Conservation (phyloP, 2,113 vertebrate genomes). For the Gavia stellata region DNA sequence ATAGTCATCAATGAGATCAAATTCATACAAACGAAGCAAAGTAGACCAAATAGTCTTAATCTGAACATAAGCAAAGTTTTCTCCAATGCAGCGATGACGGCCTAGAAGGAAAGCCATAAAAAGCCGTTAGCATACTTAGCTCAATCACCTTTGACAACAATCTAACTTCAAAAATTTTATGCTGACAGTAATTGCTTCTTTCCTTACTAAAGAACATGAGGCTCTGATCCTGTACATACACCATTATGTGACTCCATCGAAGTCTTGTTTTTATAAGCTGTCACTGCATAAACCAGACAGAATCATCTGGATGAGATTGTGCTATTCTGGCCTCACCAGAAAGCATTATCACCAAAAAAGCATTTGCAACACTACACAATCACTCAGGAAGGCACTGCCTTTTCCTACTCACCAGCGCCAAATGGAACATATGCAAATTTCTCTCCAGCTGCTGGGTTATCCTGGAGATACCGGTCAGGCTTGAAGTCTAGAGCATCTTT, state of each 20-base stretch:
- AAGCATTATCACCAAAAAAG: neutral
- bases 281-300: fast-evolving
- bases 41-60: constrained; percentile 99
- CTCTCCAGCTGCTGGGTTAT: constrained; percentile 84
- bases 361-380: neutral
- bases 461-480: constrained; percentile 87
- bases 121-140: neutral
- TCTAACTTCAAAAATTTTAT: neutral
- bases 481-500: constrained; percentile 79
- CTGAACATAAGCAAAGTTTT: constrained; percentile 97
- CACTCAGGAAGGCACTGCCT: fast-evolving
- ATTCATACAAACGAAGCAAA: constrained; percentile 88
- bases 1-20: constrained; percentile 87
- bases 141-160: neutral
- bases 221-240: neutral
- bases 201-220: neutral
- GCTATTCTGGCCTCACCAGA: neutral
- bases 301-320: neutral
- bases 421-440: constrained; percentile 95
- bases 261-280: neutral
- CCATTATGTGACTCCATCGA: no score
- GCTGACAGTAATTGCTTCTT: neutral
- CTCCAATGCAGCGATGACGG: constrained; percentile 96
- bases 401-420: constrained; percentile 84
- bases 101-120: constrained; percentile 68